Percentiles rank a stretch among this genome's conserved stretches.
These are phyloP conservation scores for Corticium candelabrum DNA, from an alignment of 37 sponge, comb jelly and placozoan species.

Conservation along the genomic window DNA sequence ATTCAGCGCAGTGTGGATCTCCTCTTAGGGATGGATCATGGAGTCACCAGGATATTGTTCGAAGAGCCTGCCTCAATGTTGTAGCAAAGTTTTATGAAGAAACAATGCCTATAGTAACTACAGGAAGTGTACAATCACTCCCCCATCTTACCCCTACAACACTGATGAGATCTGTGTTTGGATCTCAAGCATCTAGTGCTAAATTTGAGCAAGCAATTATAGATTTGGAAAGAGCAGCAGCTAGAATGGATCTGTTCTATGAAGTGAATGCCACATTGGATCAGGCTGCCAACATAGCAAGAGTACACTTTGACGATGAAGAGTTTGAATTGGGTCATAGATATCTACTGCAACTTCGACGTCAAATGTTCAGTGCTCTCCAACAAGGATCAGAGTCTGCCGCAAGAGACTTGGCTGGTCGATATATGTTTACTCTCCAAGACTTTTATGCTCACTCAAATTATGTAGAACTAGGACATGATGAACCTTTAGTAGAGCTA, in stretches of 20 bases:
- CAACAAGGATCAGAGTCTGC: background rate
- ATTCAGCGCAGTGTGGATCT: no score
- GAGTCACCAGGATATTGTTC: background rate
- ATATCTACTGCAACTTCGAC: background rate
- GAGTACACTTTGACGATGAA: background rate
- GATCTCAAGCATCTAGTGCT: background rate
- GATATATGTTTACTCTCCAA: background rate
- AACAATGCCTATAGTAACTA: background rate
- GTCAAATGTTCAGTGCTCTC: background rate
- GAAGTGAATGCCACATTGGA: background rate
- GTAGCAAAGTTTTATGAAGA: background rate
- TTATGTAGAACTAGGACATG: background rate
- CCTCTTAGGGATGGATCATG: no score
- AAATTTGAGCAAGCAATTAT: background rate
- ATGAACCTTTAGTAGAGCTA: background rate
- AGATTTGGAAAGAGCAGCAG: background rate
- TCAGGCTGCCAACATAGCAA: background rate
- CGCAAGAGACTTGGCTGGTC: background rate
- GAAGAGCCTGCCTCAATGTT: background rate
- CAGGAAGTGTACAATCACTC: background rate
- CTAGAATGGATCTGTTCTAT: no score
- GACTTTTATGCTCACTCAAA: background rate
- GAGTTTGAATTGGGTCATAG: background rate
- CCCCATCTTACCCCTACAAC: background rate
- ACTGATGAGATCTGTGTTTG: background rate